Evolutionary conservation across 2,888 invertebrate genomes (phyloP), one percentile per base, ranked within the genome.

Genomic region (Pediacus dermestoides): DNA sequence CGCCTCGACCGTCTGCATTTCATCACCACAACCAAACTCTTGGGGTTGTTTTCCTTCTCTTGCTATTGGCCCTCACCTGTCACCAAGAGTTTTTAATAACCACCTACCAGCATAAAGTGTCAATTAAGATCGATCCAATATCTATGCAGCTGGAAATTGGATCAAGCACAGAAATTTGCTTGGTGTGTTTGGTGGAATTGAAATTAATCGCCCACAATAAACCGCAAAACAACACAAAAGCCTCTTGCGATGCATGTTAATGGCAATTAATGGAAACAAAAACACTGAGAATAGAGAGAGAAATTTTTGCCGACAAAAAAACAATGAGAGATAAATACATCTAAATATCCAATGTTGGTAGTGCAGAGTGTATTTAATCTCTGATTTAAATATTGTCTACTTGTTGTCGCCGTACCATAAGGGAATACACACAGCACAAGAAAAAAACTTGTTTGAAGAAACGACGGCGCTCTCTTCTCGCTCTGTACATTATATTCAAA

Each of bases 401-500:
- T 36, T 39, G 49, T 41, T 37, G 37, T 43, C 44, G 44, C 30
- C 41, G 37, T 31, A 42, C 52, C 44, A 44, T 44, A 44, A 44
- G 44, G 34, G 40, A 44, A 44, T 44, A 32, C 33, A 34, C 23
- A 40, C 38, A 44, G n/a, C 21, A 44, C 21, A 18, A 6, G 21
- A 18, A 18, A 18, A 18, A 18, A 18, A 18, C 44, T 33, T 42
- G 52, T 49, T 43, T 41, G 44, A 52, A 39, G 41, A 46, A 33
- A 37, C 36, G 52, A 48, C 48, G 45, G 45, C 51, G 46, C 41
- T 39, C 42, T 45, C 48, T 41, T 52, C 38, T 46, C 35, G 36
- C 15, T 34, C 33, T 34, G 34, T 55, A 57, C 61, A 66, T 66
- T 66, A 66, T 66, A 67, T 67, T 66, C 63, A 67, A 67, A 67